Conservation (phyloP, 2,888 invertebrate genomes). For the Apeira syringaria region DNA sequence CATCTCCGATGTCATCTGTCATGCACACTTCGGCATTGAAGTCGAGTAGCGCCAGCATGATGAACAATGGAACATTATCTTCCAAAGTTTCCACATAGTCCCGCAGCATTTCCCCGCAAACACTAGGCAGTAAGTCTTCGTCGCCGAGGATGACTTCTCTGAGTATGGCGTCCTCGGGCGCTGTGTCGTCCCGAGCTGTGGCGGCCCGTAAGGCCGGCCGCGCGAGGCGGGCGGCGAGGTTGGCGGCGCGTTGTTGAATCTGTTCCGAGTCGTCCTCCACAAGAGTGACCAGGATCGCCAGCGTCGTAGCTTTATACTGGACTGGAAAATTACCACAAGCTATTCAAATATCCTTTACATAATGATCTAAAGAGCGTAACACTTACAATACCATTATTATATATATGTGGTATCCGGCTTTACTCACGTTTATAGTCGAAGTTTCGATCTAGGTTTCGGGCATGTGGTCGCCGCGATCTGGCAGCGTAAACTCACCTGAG, state of each 20-base stretch:
- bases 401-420: too few relatives aligned
- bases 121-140: slow-evolving; percentile 24
- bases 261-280: slow-evolving; percentile 78
- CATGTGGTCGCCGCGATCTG: too few relatives aligned
- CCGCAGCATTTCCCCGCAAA: slow-evolving; percentile 32
- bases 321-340: too few relatives aligned
- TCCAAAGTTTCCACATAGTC: slow-evolving; percentile 17
- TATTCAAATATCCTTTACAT: too few relatives aligned
- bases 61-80: slow-evolving; percentile 31
- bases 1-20: slow-evolving; percentile 53
- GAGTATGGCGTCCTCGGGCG: neutral
- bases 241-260: slow-evolving; percentile 40
- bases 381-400: too few relatives aligned
- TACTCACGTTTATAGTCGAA: too few relatives aligned
- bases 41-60: slow-evolving; percentile 56
- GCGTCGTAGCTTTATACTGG: slow-evolving; percentile 51
- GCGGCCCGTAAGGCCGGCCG: neutral
- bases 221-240: neutral
- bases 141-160: neutral
- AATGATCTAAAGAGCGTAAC: too few relatives aligned
- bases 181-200: neutral
- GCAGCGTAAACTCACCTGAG: too few relatives aligned
- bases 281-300: slow-evolving; percentile 67
- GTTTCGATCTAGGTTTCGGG: too few relatives aligned
- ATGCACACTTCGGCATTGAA: slow-evolving; percentile 54